phyloP scores from a whole-genome alignment of 2,888 invertebrate species.

The Clostera curtula region DNA sequence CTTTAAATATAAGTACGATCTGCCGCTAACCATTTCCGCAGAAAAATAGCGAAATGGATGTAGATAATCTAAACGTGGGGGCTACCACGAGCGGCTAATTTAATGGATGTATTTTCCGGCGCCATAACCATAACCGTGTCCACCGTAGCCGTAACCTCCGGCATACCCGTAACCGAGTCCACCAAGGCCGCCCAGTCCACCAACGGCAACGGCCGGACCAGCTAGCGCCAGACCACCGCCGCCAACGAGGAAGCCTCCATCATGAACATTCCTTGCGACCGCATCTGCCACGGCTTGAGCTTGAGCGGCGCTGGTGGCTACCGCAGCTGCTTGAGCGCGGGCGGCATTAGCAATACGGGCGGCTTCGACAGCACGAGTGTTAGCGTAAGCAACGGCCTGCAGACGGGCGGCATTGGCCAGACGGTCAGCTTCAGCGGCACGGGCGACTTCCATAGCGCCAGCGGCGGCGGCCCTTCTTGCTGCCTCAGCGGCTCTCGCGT shows the following conservation, averaged over 20 bases:
- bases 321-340: constrained; percentile 25
- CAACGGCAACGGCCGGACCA: constrained; percentile 19
- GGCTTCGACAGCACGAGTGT: constrained; percentile 60
- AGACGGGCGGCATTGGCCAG: constrained; percentile 59
- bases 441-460: constrained; percentile 27
- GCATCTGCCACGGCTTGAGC: constrained; percentile 30
- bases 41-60: constrained; percentile 50
- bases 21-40: constrained; percentile 63
- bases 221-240: constrained; percentile 21
- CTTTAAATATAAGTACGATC: no score
- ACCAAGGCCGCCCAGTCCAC: constrained; percentile 14
- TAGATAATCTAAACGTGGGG: constrained; percentile 44
- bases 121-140: constrained; percentile 16
- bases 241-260: constrained; percentile 48
- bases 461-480: constrained; percentile 41
- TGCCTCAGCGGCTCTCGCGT: constrained; percentile 58
- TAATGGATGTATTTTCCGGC: constrained; percentile 22
- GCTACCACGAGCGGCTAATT: constrained; percentile 22
- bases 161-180: constrained; percentile 4
- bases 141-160: constrained; percentile 16
- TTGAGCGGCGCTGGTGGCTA: constrained; percentile 20
- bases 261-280: constrained; percentile 40
- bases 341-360: constrained; percentile 50
- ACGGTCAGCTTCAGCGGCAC: constrained; percentile 28
- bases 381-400: constrained; percentile 59